phyloP scores from a whole-genome alignment of 2,888 invertebrate species.

The Notodromas monacha region DNA sequence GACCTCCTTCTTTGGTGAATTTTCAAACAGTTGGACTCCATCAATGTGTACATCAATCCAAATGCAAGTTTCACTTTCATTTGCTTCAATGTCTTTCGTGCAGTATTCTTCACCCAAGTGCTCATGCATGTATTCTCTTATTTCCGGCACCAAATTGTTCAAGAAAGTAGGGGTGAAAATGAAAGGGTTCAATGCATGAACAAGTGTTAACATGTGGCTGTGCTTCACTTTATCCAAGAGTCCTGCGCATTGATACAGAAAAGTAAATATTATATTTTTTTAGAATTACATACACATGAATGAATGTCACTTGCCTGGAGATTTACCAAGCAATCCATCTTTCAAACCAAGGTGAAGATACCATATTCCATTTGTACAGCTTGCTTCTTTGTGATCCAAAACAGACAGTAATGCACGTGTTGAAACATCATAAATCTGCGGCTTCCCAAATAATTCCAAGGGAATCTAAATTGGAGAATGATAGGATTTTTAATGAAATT shows the following conservation, averaged over 20 bases:
- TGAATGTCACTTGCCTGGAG: background rate
- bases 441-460: background rate
- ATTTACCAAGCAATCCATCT: background rate
- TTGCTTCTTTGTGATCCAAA: conserved; percentile 1
- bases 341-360: background rate
- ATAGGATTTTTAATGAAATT: no score
- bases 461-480: no score
- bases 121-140: background rate
- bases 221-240: background rate
- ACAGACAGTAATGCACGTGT: background rate
- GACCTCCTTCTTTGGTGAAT: background rate
- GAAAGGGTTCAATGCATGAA: background rate
- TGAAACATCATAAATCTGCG: conserved; percentile 1
- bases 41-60: conserved; percentile 1
- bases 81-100: background rate
- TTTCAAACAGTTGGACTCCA: background rate
- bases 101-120: background rate
- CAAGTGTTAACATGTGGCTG: background rate
- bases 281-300: background rate
- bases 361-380: background rate
- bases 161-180: background rate
- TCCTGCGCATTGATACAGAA: no score
- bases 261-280: background rate
- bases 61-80: conserved; percentile 1
- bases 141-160: background rate